Evolutionary conservation across 1,140 invertebrate genomes (phyloP).

Genomic region (Eupristina koningsbergeri): DNA sequence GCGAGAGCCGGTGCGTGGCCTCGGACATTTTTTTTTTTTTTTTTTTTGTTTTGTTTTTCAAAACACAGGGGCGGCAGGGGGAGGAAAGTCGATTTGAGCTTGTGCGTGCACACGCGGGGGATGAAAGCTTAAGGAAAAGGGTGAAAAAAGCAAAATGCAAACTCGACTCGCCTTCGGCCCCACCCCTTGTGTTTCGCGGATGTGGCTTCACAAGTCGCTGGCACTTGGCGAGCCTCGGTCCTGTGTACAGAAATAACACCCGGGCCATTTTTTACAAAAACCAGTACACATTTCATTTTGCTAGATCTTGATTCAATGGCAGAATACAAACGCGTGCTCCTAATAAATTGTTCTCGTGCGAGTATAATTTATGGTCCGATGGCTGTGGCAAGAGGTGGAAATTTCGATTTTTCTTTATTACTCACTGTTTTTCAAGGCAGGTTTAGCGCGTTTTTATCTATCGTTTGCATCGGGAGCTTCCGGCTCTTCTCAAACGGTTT

Average conservation of each 20-base stretch:
- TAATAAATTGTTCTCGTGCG: neutral
- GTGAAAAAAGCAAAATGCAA: conserved; percentile 35
- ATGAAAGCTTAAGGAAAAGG: neutral
- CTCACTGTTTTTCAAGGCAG: neutral
- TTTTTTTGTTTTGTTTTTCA: too few species aligned
- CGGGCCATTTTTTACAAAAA: neutral
- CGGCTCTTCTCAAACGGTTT: neutral
- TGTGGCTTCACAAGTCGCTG: too few species aligned
- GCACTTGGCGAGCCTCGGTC: neutral
- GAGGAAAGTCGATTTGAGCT: neutral
- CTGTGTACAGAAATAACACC: neutral
- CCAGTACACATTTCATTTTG: neutral
- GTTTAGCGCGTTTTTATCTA: neutral
- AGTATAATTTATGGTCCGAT: neutral
- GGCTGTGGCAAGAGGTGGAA: neutral
- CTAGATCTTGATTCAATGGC: neutral
- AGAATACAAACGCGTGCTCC: neutral
- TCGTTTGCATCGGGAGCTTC: neutral
- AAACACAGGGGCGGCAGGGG: neutral
- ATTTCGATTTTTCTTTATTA: neutral
- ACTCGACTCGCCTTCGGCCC: conserved; percentile 28
- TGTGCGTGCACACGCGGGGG: neutral
- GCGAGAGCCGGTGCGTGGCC: conserved; percentile 25
- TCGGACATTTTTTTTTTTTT: too few species aligned
- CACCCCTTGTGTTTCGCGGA: too few species aligned